phyloP scores from a whole-genome alignment of 2,888 invertebrate genomes.

The Watsonalla binaria region DNA sequence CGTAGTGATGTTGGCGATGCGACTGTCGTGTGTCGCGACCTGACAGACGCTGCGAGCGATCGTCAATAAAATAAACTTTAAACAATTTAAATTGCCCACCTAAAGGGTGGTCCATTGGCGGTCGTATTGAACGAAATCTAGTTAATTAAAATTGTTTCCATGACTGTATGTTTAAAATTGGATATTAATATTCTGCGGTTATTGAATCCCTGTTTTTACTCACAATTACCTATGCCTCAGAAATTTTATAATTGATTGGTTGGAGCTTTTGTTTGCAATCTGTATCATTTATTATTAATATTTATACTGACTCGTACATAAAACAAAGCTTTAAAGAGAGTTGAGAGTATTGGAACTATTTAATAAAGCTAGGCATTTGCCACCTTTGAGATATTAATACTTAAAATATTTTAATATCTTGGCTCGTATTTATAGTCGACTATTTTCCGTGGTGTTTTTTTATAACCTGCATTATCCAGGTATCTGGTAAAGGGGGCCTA shows the following conservation, averaged over 20 bases:
- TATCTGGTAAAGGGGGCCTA: too few relatives aligned
- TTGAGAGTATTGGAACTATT: too few relatives aligned
- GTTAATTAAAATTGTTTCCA: conserved; percentile 67
- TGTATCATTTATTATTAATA: conserved; percentile 22
- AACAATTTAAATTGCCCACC: conserved; percentile 51
- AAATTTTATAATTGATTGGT: conserved; percentile 33
- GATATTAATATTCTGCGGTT: conserved; percentile 63
- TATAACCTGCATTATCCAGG: too few relatives aligned
- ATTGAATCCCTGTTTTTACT: conserved; percentile 54
- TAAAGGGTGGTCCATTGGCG: conserved; percentile 40
- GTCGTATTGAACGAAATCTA: conserved; percentile 39
- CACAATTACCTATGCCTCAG: conserved; percentile 32
- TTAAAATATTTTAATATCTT: too few relatives aligned
- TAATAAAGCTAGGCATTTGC: too few relatives aligned
- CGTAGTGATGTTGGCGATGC: conserved; percentile 50
- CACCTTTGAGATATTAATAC: too few relatives aligned
- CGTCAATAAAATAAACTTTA: conserved; percentile 39
- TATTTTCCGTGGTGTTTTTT: too few relatives aligned
- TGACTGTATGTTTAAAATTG: conserved; percentile 50
- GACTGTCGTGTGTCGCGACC: conserved; percentile 39
- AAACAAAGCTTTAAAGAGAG: too few relatives aligned
- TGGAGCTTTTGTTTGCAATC: conserved; percentile 23
- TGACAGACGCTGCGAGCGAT: conserved; percentile 26
- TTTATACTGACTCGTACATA: conserved; percentile 5
- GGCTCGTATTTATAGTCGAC: too few relatives aligned